Evolutionary conservation across 2,888 invertebrate genomes (phyloP), one percentile per base, ranked within the genome.

Genomic region (Orthonychiurus folsomi): DNA sequence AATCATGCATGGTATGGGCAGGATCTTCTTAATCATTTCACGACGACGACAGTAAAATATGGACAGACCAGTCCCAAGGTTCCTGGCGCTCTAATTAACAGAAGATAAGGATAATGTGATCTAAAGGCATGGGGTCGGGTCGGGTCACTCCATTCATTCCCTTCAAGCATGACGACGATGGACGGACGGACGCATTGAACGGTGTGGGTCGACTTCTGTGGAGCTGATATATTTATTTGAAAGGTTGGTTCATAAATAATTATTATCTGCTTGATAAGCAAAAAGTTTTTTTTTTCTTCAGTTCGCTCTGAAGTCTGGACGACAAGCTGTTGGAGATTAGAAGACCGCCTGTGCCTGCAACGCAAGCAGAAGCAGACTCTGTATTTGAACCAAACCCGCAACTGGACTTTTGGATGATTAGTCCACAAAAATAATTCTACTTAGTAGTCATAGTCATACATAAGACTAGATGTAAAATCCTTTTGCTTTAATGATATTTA

Each of bases 71-170:
- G 37, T 9, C 15, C 9, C 37, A 9, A 9, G 37, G 15, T 37
- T 5, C 5, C 37, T 37, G 37, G 15, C 5, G 37, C 15, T 15
- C 37, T 37, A 37, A 37, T 37, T 37, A 37, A 37, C 5, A 37
- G 37, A 37, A 37, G 37, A 9, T 9, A 37, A 37, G 15, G 37
- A 37, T 9, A 37, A 37, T 37, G 9, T 37, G 37, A 9, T 37
- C 37, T 9, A 15, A 9, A 15, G 37, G 5, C 37, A 15, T 5
- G 37, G 5, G 9, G 37, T 37, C 37, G 15, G 37, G 37, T 37
- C 37, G 37, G 37, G 37, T 37, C 37, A 37, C 37, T 37, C n/a
- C 37, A 37, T 37, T 37, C 37, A 37, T 37, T 37, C 37, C 37
- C 15, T 37, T 37, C 37, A 5, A 37, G 37, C 37, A 5, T n/a